These are phyloP conservation scores for Zeuzera pyrina DNA, from an alignment of 2,888 invertebrate genomes.

Conservation along the genomic window DNA sequence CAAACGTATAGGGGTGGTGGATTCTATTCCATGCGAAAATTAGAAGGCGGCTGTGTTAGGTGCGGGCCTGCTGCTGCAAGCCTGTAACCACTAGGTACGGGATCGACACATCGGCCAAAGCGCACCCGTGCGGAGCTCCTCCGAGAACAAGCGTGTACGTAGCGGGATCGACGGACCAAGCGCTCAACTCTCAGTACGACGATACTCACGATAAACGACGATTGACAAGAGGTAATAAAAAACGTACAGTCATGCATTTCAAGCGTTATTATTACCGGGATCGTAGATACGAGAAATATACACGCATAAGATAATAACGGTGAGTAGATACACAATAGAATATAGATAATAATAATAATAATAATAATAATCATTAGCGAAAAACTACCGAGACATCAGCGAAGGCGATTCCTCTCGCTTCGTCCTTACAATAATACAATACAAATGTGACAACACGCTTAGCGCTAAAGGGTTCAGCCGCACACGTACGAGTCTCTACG, in stretches of 20 bases:
- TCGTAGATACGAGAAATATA: constrained; percentile 73
- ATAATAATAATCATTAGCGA: no score
- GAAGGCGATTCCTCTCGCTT: constrained; percentile 60
- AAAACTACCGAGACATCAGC: constrained; percentile 66
- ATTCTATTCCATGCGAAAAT: constrained; percentile 71
- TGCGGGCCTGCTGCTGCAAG: constrained; percentile 66
- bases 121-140: constrained; percentile 65
- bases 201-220: constrained; percentile 63
- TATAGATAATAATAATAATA: constrained; percentile 57
- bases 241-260: constrained; percentile 91
- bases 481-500: constrained; percentile 68
- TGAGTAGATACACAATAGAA: constrained; percentile 62
- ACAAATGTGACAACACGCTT: constrained; percentile 71
- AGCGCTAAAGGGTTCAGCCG: constrained; percentile 58
- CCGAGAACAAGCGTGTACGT: constrained; percentile 70
- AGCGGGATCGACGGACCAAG: constrained; percentile 70
- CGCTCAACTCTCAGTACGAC: constrained; percentile 68
- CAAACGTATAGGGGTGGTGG: constrained; percentile 71
- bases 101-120: constrained; percentile 65
- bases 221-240: constrained; percentile 73
- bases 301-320: constrained; percentile 69
- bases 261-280: constrained; percentile 93
- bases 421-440: constrained; percentile 70
- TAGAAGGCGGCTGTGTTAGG: constrained; percentile 71
- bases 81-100: constrained; percentile 61